phyloP scores from a whole-genome alignment of 1,140 invertebrate species.

The Diprion similis region DNA sequence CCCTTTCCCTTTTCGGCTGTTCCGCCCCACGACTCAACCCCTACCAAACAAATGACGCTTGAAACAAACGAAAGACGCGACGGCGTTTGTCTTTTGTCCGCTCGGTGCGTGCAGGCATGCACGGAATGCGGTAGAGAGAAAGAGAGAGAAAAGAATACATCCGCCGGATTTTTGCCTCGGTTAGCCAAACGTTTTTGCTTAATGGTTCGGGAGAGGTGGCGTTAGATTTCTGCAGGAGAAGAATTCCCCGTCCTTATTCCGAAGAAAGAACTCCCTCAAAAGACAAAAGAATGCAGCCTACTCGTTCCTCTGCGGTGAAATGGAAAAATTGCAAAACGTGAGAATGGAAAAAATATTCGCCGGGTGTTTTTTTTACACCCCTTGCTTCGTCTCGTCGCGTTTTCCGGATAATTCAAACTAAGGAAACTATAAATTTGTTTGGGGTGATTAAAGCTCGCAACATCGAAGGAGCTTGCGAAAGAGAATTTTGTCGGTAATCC shows the following conservation, averaged over 20 bases:
- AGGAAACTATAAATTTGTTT: too few relatives aligned
- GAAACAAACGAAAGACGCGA: constrained; percentile 60
- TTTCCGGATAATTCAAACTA: too few relatives aligned
- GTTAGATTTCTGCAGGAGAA: neutral
- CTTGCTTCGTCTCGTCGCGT: neutral
- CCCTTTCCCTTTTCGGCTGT: constrained; percentile 13
- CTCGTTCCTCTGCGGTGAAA: constrained; percentile 1
- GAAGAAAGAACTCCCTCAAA: neutral
- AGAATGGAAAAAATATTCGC: neutral
- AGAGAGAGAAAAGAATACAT: constrained; percentile 51
- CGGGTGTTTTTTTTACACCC: neutral
- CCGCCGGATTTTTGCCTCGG: constrained; percentile 58
- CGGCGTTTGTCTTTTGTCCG: constrained; percentile 56
- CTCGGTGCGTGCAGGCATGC: constrained; percentile 44
- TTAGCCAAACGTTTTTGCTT: constrained; percentile 60
- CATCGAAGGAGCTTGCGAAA: too few relatives aligned
- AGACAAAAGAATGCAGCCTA: neutral
- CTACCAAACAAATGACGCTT: constrained; percentile 60
- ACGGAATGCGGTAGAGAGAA: constrained; percentile 43
- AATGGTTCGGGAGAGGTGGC: constrained; percentile 49
- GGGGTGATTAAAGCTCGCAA: too few relatives aligned
- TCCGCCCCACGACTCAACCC: constrained; percentile 21
- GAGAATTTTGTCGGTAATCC: neutral
- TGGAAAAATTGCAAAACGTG: neutral
- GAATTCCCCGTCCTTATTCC: neutral